Percentiles rank a stretch among this genome's conserved stretches.
phyloP scores from a whole-genome alignment of 2,797 vertebrate species.

The Euphonia xanthogaster region DNA sequence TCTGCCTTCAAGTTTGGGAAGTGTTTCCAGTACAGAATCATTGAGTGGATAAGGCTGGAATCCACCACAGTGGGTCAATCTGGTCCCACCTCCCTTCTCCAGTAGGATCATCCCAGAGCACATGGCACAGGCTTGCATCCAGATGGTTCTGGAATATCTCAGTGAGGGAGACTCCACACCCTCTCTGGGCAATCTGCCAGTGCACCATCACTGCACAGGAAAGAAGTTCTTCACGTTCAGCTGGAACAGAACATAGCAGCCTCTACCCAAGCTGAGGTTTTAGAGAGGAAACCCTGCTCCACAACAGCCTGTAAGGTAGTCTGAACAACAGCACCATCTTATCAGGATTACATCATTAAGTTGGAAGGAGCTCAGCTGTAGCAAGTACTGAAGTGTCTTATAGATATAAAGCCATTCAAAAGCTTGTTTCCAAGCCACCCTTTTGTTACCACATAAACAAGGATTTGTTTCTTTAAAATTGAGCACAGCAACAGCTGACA shows the following conservation, averaged over 20 bases:
- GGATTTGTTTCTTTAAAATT: not conserved
- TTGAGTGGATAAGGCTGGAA: not conserved
- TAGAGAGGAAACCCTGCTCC: not conserved
- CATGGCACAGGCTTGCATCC: not conserved
- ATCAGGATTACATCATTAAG: not conserved
- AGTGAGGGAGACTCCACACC: not conserved
- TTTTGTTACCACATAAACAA: not conserved
- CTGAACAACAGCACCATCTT: not conserved
- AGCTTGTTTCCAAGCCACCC: not conserved
- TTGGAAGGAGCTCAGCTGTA: not conserved
- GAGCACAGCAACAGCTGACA: not conserved
- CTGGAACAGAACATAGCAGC: not conserved
- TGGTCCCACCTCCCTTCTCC: not conserved
- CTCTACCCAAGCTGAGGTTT: not conserved
- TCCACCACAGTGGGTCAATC: not conserved
- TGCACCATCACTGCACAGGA: not conserved
- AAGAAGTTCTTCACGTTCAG: not conserved
- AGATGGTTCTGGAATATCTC: not conserved
- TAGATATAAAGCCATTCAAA: not conserved
- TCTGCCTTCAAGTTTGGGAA: not conserved
- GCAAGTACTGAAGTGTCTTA: not conserved
- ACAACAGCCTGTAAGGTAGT: accelerated
- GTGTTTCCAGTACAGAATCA: not conserved
- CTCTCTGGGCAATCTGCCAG: not conserved
- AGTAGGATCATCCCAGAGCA: not conserved